Evolutionary conservation across 2,888 invertebrate species (phyloP).

Genomic region (Leptothorax acervorum): DNA sequence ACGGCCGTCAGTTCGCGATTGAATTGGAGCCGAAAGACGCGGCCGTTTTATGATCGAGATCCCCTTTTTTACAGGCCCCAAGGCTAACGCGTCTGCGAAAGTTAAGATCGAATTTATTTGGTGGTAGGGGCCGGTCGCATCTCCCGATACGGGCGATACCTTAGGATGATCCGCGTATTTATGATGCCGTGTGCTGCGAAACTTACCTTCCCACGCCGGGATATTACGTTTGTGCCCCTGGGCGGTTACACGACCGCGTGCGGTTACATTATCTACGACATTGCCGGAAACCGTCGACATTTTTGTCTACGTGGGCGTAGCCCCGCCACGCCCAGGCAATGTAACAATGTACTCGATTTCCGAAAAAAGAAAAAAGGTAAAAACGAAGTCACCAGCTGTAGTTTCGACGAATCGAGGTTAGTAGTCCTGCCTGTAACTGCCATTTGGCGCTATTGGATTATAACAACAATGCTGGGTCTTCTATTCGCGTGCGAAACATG

Average conservation of each 20-base stretch:
- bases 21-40: constrained; percentile 50
- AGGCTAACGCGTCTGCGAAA: constrained; percentile 49
- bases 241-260: constrained; percentile 31
- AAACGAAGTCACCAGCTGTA: constrained; percentile 49
- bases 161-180: constrained; percentile 48
- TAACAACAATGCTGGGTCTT: constrained; percentile 54
- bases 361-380: constrained; percentile 10
- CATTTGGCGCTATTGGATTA: constrained; percentile 56
- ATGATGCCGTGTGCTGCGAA: constrained; percentile 20
- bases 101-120: constrained; percentile 41
- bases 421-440: constrained; percentile 51
- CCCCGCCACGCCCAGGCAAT: constrained; percentile 43
- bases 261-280: constrained; percentile 51
- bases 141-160: constrained; percentile 4
- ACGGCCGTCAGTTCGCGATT: constrained; percentile 40
- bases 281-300: constrained; percentile 49
- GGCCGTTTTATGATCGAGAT: constrained; percentile 34
- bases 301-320: constrained; percentile 49
- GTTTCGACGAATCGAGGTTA: constrained; percentile 54
- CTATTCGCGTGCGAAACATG: constrained; percentile 54
- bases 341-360: constrained; percentile 43
- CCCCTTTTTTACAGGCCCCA: not conserved
- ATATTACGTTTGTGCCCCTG: constrained; percentile 20
- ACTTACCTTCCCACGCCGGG: constrained; percentile 38
- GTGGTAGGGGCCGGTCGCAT: constrained; percentile 37